Conservation (phyloP, 2,888 invertebrate genomes). For the Andricus curvator region DNA sequence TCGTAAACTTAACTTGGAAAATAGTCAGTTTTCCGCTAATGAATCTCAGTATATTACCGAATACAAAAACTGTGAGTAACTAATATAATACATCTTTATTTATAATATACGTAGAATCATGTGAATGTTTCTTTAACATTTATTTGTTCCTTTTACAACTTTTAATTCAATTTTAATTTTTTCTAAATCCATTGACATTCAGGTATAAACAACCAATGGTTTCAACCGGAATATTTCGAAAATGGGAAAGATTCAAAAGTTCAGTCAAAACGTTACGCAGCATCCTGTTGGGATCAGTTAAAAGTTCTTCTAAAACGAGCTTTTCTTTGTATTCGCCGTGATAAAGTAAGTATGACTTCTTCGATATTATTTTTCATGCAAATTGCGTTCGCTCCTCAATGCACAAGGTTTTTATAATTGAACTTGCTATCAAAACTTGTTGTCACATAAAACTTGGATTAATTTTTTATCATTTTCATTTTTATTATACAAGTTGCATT, state of each 20-base stretch:
- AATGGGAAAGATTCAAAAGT: neutral
- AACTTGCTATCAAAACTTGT: too few relatives aligned
- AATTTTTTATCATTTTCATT: too few relatives aligned
- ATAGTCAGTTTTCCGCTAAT: constrained; percentile 14
- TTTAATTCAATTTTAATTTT: neutral
- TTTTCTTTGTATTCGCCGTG: constrained; percentile 75
- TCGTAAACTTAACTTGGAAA: constrained; percentile 47
- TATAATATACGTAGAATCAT: neutral
- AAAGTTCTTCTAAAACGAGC: constrained; percentile 79
- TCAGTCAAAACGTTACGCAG: constrained; percentile 44
- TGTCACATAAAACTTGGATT: too few relatives aligned
- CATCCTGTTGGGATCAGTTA: constrained; percentile 76
- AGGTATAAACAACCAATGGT: neutral
- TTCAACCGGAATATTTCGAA: neutral
- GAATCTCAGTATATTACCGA: neutral
- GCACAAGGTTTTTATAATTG: too few relatives aligned
- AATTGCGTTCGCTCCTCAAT: too few relatives aligned
- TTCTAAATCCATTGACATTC: neutral
- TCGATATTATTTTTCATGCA: too few relatives aligned
- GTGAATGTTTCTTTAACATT: neutral
- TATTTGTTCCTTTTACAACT: neutral
- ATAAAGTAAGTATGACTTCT: constrained; percentile 71
- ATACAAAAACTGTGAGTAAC: constrained; percentile 1
- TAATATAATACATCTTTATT: neutral
- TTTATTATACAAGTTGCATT: too few relatives aligned